Conservation (phyloP, 2,888 invertebrate genomes). For the Cepaea hortensis region DNA sequence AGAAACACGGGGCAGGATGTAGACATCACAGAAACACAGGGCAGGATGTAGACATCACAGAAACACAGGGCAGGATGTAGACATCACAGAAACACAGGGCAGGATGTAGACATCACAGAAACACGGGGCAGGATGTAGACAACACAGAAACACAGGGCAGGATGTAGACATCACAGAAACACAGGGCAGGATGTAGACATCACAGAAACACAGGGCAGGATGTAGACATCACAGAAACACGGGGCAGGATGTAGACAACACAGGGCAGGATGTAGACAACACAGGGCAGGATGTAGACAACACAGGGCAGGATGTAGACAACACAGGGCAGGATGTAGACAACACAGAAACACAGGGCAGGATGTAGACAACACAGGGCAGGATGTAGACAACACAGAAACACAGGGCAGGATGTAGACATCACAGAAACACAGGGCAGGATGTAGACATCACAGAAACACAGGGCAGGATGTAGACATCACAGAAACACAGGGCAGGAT, state of each 20-base stretch:
- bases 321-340: no score
- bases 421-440: no score
- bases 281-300: not conserved
- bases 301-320: no score
- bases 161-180: not conserved
- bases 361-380: no score
- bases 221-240: not conserved
- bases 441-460: not conserved
- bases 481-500: not conserved
- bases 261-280: not conserved
- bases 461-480: no score
- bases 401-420: not conserved
- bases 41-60: not conserved
- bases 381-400: not conserved
- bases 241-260: not conserved
- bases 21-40: not conserved
- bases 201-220: not conserved
- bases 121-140: not conserved
- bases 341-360: not conserved
- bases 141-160: not conserved
- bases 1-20: no score
- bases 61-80: not conserved
- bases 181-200: no score
- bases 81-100: not conserved
- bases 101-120: not conserved